Base-by-base conservation (phyloP, 2,888 invertebrate species). In the Lutraria lutraria region DNA sequence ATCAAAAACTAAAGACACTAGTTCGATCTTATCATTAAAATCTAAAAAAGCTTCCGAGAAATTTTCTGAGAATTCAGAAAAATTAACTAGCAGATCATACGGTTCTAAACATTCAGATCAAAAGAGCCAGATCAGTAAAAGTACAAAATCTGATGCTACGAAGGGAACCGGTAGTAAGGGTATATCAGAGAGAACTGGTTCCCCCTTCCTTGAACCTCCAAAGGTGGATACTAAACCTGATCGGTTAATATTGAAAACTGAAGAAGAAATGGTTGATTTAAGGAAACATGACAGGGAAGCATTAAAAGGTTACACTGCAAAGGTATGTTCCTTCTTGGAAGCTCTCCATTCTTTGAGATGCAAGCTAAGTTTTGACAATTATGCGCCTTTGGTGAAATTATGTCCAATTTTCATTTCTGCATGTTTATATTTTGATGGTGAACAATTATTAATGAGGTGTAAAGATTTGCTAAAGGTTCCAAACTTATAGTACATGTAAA, bases 211-310 rank as follows among this genome's bases (percentile, higher is more conserved):
- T 53, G 94, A 94, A 86, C 94, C 94, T 10, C 96, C 96, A 25
- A 92, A 93, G 2, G 84, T 87, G 12, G 96, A 96, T 88, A 83
- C 93, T 6, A 89, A 95, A 81, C 92, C 92, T 6, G 96, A 96
- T 85, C 89, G 93, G 84, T 86, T 94, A 88, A 91, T 95, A 8
- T 83, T 94, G 25, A 86, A 92, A 0, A 95, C 95, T 19, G 94
- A 94, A 1, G 96, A 96, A 84, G 95, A 94, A 6, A 95, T 96
- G 96, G 90, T 96, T 10, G 96, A 96, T 86, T 92, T 95, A 21
- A 90, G 96, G 29, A 96, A 96, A 84, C 93, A 94, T 60, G 95
- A 96, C 89, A 92, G 94, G 79, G 94, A 94, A 54, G 94, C 94
- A 15, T 90, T 95, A 63, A 94, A 94, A 76, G 91, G 92, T 54